These are phyloP conservation scores for Ameiurus melas DNA, from an alignment of 2,113 vertebrate species.

Conservation along the genomic window DNA sequence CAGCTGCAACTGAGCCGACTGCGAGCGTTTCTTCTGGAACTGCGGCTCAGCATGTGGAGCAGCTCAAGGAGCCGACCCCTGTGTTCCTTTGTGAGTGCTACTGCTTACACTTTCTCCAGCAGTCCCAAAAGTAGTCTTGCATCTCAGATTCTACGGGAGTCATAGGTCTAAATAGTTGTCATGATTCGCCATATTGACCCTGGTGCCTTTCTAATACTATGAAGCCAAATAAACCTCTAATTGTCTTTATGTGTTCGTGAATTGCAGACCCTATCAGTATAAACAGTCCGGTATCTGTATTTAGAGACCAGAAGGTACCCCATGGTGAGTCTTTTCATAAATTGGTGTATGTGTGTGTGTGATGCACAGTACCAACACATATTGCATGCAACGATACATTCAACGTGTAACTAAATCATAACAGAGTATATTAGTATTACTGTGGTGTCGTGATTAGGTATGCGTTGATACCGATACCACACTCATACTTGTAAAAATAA, in stretches of 20 bases:
- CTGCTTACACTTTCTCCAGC: not conserved
- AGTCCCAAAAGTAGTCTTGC: not conserved
- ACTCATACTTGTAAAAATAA: not conserved
- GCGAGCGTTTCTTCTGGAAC: constrained; percentile 34
- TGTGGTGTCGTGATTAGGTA: not conserved
- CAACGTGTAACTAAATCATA: not conserved
- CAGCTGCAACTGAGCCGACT: constrained; percentile 40
- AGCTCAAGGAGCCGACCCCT: constrained; percentile 31
- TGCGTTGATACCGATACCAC: not conserved
- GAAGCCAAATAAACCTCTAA: not conserved
- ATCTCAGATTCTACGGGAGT: not conserved
- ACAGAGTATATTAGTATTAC: not conserved
- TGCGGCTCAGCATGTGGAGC: constrained; percentile 38
- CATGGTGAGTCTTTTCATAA: constrained; percentile 39
- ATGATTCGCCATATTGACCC: not conserved
- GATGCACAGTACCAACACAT: not conserved
- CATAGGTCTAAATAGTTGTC: not conserved
- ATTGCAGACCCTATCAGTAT: constrained; percentile 49
- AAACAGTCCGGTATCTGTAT: constrained; percentile 45
- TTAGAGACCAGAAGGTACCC: constrained; percentile 44
- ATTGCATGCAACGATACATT: not conserved
- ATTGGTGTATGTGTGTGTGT: not conserved
- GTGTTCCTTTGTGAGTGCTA: constrained; percentile 53
- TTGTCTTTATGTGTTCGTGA: not conserved
- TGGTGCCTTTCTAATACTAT: not conserved